Evolutionary conservation across 2,888 invertebrate species (phyloP).

Genomic region (Orchesella flavescens): DNA sequence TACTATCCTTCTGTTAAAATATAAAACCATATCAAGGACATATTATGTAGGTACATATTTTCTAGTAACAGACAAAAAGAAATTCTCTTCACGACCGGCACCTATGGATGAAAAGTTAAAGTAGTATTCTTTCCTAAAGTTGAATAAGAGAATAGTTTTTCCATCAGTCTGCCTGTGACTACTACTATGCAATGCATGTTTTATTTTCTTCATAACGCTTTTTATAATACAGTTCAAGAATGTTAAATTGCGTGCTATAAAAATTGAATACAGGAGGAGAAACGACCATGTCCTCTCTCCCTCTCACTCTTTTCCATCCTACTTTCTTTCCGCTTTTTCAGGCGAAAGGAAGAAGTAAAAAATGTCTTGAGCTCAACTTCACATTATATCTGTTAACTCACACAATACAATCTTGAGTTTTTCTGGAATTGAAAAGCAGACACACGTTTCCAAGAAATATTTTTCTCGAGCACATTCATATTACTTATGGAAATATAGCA

Average conservation of each 20-base stretch:
- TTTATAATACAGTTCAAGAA: slow-evolving; percentile 8
- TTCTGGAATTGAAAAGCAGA: neutral
- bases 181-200: neutral
- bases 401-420: neutral
- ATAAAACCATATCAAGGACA: neutral
- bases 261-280: slow-evolving; percentile 20
- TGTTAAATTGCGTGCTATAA: slow-evolving; percentile 17
- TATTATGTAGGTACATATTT: neutral
- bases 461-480: too few relatives aligned
- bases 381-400: neutral
- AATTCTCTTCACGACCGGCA: neutral
- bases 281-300: neutral
- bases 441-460: neutral
- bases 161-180: neutral
- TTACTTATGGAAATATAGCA: too few relatives aligned
- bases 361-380: neutral
- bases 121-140: neutral
- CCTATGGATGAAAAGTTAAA: neutral
- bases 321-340: neutral
- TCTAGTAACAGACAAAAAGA: neutral
- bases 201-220: neutral
- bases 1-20: neutral
- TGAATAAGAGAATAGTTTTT: neutral
- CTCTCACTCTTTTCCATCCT: too few relatives aligned
- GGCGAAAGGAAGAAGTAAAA: neutral